phyloP scores from a whole-genome alignment of 2,888 invertebrate species.

The Amblyjoppa proteus region DNA sequence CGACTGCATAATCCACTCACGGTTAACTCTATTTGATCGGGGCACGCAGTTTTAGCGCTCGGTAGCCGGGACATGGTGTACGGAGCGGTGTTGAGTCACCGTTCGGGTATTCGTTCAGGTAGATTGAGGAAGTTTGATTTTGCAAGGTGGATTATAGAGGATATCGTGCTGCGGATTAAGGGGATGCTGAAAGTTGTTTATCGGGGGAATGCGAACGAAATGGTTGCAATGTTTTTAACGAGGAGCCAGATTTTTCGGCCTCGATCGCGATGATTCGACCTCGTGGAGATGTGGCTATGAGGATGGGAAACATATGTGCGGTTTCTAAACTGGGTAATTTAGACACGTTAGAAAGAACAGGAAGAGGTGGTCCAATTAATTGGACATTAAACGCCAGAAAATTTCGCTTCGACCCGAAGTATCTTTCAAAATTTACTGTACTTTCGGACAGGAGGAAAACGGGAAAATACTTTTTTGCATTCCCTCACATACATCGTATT shows the following conservation, averaged over 20 bases:
- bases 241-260: not conserved
- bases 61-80: slow-evolving; percentile 11
- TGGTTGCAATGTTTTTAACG: not conserved
- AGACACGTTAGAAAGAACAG: too few relatives aligned
- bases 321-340: too few relatives aligned
- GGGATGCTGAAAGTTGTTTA: not conserved
- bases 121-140: slow-evolving; percentile 9
- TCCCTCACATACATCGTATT: too few relatives aligned
- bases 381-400: not conserved
- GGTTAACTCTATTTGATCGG: slow-evolving; percentile 47
- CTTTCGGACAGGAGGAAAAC: too few relatives aligned
- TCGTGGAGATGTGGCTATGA: too few relatives aligned
- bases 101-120: not conserved
- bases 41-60: slow-evolving; percentile 40
- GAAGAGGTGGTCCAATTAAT: not conserved
- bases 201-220: not conserved
- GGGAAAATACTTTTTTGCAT: too few relatives aligned
- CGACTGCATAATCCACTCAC: slow-evolving; percentile 53
- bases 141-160: slow-evolving; percentile 6
- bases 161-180: not conserved
- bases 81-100: slow-evolving; percentile 8
- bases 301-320: not conserved
- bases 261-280: not conserved
- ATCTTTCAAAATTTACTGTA: too few relatives aligned
- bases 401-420: too few relatives aligned